Conservation (phyloP, 2,888 invertebrate genomes). For the Euplexia lucipara region DNA sequence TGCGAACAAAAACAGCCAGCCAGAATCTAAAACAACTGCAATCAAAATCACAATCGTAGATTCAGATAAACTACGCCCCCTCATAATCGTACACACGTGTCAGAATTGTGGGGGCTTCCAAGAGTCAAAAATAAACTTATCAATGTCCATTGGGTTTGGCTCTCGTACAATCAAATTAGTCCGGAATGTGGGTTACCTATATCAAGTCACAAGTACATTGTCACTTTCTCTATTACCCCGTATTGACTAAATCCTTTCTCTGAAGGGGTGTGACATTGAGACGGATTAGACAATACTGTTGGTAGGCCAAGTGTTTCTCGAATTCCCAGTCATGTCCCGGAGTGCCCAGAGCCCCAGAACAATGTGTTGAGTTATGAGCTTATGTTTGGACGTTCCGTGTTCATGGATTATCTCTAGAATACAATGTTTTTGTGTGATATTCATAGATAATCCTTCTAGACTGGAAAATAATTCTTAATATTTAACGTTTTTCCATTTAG, state of each 20-base stretch:
- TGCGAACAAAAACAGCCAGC: too few species aligned
- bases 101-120: slow-evolving; percentile 11
- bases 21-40: not conserved
- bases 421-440: slow-evolving; percentile 5
- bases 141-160: slow-evolving; percentile 41
- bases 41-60: not conserved
- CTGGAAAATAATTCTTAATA: too few species aligned
- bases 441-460: not conserved
- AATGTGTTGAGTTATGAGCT: slow-evolving; percentile 37
- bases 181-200: slow-evolving; percentile 41
- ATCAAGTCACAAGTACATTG: slow-evolving; percentile 30
- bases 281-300: slow-evolving; percentile 46
- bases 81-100: slow-evolving; percentile 13
- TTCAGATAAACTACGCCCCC: slow-evolving; percentile 1
- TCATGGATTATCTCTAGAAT: slow-evolving; percentile 11
- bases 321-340: slow-evolving; percentile 38
- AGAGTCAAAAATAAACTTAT: slow-evolving; percentile 40
- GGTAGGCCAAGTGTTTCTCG: slow-evolving; percentile 37
- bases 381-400: slow-evolving; percentile 18
- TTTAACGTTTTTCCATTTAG: too few species aligned
- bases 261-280: slow-evolving; percentile 46
- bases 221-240: slow-evolving; percentile 44
- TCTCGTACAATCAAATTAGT: slow-evolving; percentile 45
- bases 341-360: slow-evolving; percentile 17
- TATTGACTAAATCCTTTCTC: slow-evolving; percentile 50